A percentile compares a stretch with the other conserved stretches of the same genome.
These are phyloP conservation scores for Synanthedon tipuliformis DNA, from an alignment of 2,888 invertebrate species.

Conservation along the genomic window DNA sequence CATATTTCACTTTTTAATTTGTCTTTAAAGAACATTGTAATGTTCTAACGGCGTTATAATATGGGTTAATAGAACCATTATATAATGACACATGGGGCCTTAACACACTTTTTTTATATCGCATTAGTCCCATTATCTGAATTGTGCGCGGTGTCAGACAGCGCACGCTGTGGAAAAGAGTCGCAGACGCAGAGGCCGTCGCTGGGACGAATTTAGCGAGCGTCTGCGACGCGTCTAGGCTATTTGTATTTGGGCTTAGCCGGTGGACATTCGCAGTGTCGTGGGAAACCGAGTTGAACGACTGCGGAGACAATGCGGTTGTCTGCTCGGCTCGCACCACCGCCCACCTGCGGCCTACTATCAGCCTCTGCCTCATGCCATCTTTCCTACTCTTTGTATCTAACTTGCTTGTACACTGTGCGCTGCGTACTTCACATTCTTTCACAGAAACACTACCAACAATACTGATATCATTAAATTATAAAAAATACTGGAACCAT, in stretches of 20 bases:
- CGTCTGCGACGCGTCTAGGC: slow-evolving; percentile 67
- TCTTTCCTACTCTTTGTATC: too few relatives aligned
- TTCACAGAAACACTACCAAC: too few relatives aligned
- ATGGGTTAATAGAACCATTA: background rate
- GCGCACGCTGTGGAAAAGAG: slow-evolving; percentile 18
- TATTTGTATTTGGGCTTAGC: slow-evolving; percentile 64
- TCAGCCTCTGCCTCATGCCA: background rate
- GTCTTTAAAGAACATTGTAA: too few relatives aligned
- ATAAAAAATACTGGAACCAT: too few relatives aligned
- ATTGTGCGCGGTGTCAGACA: slow-evolving; percentile 28
- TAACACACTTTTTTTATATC: slow-evolving; percentile 12
- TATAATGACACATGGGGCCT: background rate
- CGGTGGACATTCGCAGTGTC: slow-evolving; percentile 60
- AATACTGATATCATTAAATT: too few relatives aligned
- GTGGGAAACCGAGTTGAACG: slow-evolving; percentile 70
- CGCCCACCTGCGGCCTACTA: slow-evolving; percentile 34
- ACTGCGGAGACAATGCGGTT: slow-evolving; percentile 64
- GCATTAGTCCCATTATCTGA: slow-evolving; percentile 26
- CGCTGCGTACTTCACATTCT: too few relatives aligned
- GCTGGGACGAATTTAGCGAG: slow-evolving; percentile 56
- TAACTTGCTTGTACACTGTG: too few relatives aligned
- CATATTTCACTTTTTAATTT: too few relatives aligned
- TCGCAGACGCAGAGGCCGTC: slow-evolving; percentile 24
- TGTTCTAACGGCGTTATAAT: background rate
- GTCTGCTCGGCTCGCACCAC: slow-evolving; percentile 32